Base-by-base conservation (phyloP, 2,797 vertebrate species). In the Ammospiza maritima region DNA sequence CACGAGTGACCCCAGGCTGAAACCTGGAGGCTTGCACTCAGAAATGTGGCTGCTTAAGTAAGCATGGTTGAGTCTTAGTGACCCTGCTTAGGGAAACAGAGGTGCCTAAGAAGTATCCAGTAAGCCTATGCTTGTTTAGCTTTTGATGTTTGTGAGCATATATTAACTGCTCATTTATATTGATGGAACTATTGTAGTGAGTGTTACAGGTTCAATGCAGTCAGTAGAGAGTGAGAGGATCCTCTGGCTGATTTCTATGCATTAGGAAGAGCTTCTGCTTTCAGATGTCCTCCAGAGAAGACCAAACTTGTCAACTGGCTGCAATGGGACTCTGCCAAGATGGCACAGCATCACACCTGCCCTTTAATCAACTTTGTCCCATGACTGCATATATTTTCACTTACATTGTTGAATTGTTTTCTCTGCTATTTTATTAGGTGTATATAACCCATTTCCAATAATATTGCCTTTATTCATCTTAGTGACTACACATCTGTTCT, bases 401-500 rank as follows among this genome's bases (percentile, higher is more conserved):
- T 45, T 36, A 10, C 9, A 10, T 3, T 74, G 17, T 70, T 83
- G 30, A 12, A 48, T 13, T 48, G n/a, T 50, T 87, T 87, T 47
- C n/a, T 73, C 30, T 81, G 53, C 17, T 60, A 4, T 81, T 65
- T 84, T 56, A 38, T 91, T 81, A 69, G 32, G 10, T 74, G 34
- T 48, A 45, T 47, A 78, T 29, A 65, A 6, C 14, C n/a, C 10
- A 48, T 47, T 54, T 84, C 58, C 40, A 80, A 36, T 87, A 85
- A 62, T 38, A 84, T 3, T 71, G 61, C 44, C 36, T 81, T 47
- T 58, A 44, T 87, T 90, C 47, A 47, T 66, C 40, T 85, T 45
- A 56, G 30, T 1, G 16, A 40, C 27, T 44, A 38, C 4, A 26
- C 0, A 5, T 14, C 7, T 6, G 0, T 75, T 80, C 36, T 0